Evolutionary conservation across 2,113 vertebrate genomes (phyloP).

Genomic region (Dipodomys merriami): DNA sequence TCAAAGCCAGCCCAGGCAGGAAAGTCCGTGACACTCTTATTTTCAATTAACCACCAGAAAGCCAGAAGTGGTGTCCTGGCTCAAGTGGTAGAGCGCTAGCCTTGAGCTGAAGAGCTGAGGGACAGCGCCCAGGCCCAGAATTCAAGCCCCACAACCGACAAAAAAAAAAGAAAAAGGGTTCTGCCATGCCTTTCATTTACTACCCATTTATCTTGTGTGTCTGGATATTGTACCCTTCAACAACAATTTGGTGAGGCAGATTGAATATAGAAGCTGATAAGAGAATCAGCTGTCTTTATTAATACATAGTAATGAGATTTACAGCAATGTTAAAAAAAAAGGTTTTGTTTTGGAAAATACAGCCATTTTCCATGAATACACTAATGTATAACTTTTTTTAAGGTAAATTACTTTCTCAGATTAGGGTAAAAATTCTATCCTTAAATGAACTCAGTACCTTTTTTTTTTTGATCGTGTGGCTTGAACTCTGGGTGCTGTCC

Average conservation of each 20-base stretch:
- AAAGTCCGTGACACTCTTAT: too few species aligned
- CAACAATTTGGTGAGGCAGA: background rate
- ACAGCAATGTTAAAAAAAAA: constrained; percentile 11
- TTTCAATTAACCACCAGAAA: too few species aligned
- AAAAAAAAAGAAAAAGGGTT: background rate
- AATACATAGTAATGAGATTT: constrained; percentile 4
- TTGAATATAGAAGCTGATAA: constrained; percentile 13
- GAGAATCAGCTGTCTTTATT: constrained; percentile 25
- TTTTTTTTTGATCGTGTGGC: too few species aligned
- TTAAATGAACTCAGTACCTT: background rate
- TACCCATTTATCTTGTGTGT: background rate
- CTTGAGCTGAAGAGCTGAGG: too few species aligned
- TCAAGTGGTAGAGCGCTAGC: too few species aligned
- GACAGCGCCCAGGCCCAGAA: too few species aligned
- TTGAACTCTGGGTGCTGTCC: too few species aligned
- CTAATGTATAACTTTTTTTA: background rate
- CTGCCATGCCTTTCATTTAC: background rate
- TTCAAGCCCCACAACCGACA: too few species aligned
- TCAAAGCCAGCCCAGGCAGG: too few species aligned
- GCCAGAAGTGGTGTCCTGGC: too few species aligned
- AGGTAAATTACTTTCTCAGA: constrained; percentile 15
- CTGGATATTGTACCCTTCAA: constrained; percentile 13
- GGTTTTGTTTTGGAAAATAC: constrained; percentile 7
- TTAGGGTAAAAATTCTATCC: background rate
- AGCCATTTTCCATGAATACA: background rate